Base-by-base conservation (phyloP, 2,888 invertebrate species). In the Chirona hameri region DNA sequence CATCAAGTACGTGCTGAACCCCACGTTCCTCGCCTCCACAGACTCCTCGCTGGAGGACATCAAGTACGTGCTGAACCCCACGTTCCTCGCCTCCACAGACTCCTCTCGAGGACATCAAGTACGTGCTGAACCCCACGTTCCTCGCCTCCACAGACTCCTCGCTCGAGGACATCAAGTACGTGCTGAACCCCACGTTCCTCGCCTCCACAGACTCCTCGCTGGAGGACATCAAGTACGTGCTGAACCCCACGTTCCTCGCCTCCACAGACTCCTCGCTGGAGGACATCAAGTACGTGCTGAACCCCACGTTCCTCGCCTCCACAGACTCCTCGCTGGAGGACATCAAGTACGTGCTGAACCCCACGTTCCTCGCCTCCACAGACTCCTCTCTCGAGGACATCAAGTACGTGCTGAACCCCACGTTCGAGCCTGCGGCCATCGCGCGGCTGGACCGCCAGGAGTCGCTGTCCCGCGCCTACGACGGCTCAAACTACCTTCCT, bases 231-330 rank as follows among this genome's bases (percentile, higher is more conserved):
- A 98, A 96, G 89, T 99, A 98, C 90, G 97, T 99, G 0, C 89
- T 99, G 84, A 98, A 99, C 89, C 99, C 99, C 21, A 99, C 97
- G 39, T 99, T 98, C 87, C n/a, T n/a, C n/a, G n/a, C n/a, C n/a
- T n/a, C n/a, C n/a, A n/a, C n/a, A n/a, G n/a, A n/a, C n/a, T n/a
- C n/a, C n/a, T n/a, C n/a, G n/a, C n/a, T n/a, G n/a, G n/a, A n/a
- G n/a, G n/a, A n/a, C n/a, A n/a, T n/a, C n/a, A n/a, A n/a, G n/a
- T n/a, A n/a, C n/a, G n/a, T n/a, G 48, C 48, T 10, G 9, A 48
- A 48, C 7, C 48, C 12, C 48, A 7, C 48, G 9, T 12, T 12
- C 48, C 60, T 76, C 24, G 7, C 80, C n/a, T 65, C 48, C 48
- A 7, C 48, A 48, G 48, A 48, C 12, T 48, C 48, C 12, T 48